These are phyloP conservation scores for Diabrotica undecimpunctata DNA, from an alignment of 1,140 invertebrate genomes.

Conservation along the genomic window DNA sequence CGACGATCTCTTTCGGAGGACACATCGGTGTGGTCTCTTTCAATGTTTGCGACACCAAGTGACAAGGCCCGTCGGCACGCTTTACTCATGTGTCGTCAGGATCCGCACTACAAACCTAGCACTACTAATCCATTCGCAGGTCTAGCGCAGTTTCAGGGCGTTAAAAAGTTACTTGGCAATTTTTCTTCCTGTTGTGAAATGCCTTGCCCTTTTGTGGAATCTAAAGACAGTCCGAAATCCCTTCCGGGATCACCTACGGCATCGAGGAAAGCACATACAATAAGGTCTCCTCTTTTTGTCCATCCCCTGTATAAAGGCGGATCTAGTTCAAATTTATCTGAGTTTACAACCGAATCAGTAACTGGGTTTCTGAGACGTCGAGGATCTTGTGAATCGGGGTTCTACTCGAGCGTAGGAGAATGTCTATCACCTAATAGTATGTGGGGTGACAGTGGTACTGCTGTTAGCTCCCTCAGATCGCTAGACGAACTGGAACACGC, in stretches of 20 bases:
- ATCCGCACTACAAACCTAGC: slow-evolving; percentile 71
- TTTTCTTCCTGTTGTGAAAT: slow-evolving; percentile 76
- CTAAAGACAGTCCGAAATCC: slow-evolving; percentile 48
- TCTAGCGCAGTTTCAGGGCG: slow-evolving; percentile 62
- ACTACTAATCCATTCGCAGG: slow-evolving; percentile 70
- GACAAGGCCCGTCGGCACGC: slow-evolving; percentile 73
- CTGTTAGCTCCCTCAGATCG: slow-evolving; percentile 55
- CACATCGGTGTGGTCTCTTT: slow-evolving; percentile 53
- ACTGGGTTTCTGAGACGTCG: slow-evolving; percentile 57
- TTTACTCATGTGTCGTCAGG: slow-evolving; percentile 69
- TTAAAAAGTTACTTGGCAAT: slow-evolving; percentile 73
- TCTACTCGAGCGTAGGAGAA: slow-evolving; percentile 68
- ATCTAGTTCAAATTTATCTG: slow-evolving; percentile 47
- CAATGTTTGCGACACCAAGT: slow-evolving; percentile 55
- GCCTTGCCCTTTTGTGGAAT: slow-evolving; percentile 56
- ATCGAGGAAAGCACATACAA: slow-evolving; percentile 42
- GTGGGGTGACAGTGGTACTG: slow-evolving; percentile 47
- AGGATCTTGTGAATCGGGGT: slow-evolving; percentile 85
- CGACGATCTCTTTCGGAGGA: slow-evolving; percentile 69
- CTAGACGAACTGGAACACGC: slow-evolving; percentile 57
- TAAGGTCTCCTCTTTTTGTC: slow-evolving; percentile 45
- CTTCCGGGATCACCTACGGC: slow-evolving; percentile 51
- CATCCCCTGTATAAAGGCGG: slow-evolving; percentile 47
- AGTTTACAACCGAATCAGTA: slow-evolving; percentile 35
- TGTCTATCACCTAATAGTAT: slow-evolving; percentile 47